Evolutionary conservation across 2,888 invertebrate genomes (phyloP).

Genomic region (Lasioglossum lativentre): DNA sequence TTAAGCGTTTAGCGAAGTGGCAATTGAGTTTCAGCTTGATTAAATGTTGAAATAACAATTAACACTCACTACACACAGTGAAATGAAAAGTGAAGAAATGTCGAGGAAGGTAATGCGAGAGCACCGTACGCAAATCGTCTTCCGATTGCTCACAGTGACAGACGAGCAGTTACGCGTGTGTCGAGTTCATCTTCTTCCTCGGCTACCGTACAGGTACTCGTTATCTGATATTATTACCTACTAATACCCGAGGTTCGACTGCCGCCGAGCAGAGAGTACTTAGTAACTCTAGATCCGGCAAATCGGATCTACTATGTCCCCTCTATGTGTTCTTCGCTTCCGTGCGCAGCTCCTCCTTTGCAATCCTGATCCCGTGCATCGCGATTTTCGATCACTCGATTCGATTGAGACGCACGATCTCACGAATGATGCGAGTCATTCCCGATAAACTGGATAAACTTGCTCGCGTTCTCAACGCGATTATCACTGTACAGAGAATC

Average conservation of each 20-base stretch:
- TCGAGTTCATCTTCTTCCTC: slow-evolving; percentile 25
- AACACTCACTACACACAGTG: background rate
- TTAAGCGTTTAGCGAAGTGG: too few relatives aligned
- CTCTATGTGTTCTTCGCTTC: slow-evolving; percentile 34
- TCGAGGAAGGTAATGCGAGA: slow-evolving; percentile 42
- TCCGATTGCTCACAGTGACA: slow-evolving; percentile 19
- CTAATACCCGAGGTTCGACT: slow-evolving; percentile 70
- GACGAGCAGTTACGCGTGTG: slow-evolving; percentile 37
- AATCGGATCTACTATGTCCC: slow-evolving; percentile 61
- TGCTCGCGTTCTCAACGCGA: background rate
- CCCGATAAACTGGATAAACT: background rate
- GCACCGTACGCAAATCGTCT: slow-evolving; percentile 28
- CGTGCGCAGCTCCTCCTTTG: slow-evolving; percentile 8
- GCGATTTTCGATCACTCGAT: background rate
- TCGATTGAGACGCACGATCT: slow-evolving; percentile 18
- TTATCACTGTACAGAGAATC: background rate
- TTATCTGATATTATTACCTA: slow-evolving; percentile 78
- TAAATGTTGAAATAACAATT: background rate
- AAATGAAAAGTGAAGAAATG: background rate
- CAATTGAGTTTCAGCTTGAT: too few relatives aligned
- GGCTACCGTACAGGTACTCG: slow-evolving; percentile 71
- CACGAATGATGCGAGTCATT: slow-evolving; percentile 1
- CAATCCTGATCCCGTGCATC: slow-evolving; percentile 32
- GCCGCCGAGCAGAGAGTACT: slow-evolving; percentile 64
- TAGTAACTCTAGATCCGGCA: slow-evolving; percentile 73